Base-by-base conservation (phyloP, 2,113 vertebrate species). In the Eublepharis macularius region DNA sequence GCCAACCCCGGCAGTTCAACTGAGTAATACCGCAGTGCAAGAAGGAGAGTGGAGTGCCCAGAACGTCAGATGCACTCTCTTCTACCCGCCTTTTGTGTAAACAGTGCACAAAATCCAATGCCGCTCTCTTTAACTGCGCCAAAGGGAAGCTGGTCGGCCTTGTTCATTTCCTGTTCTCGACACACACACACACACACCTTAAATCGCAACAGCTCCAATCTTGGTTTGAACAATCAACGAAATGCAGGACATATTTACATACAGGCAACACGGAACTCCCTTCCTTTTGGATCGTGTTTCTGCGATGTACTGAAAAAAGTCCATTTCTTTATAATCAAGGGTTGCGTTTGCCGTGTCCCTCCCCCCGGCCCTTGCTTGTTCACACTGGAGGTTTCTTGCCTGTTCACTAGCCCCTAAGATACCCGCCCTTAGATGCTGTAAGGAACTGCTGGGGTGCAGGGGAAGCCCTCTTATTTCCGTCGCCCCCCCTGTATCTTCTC, bases 41-140 rank as follows among this genome's bases (percentile, higher is more conserved):
- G 83, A 32, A 80, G 41, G 51, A 13, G n/a, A 51, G 68, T 4
- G n/a, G 69, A 12, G 43, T 19, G 57, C 70, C 26, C 54, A 24
- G 68, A 69, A 65, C 24, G 4, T 45, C 32, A 10, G 49, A 49
- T 3, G 4, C 16, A 12, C 68, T 32, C 96, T 95, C 97, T 94
- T 86, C 93, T 94, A 95, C 92, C 96, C 85, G 76, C 94, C 91
- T 81, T n/a, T 90, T 93, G 93, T 95, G 97, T 96, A 97, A 98
- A 97, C 97, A 97, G 93, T 82, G 93, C 90, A 91, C 92, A 93
- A 89, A 89, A 87, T 85, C 80, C 91, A 88, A 90, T 92, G 89
- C 87, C 65, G 19, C 45, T 43, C 83, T 92, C 91, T 91, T 81
- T 36, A 89, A 91, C 89, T 90, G 49, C 87, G 86, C 45, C 1